Percentiles rank a stretch among this genome's conserved stretches.
These are phyloP conservation scores for Ranitomeya imitator DNA, from an alignment of 2,113 vertebrate species.

Conservation along the genomic window DNA sequence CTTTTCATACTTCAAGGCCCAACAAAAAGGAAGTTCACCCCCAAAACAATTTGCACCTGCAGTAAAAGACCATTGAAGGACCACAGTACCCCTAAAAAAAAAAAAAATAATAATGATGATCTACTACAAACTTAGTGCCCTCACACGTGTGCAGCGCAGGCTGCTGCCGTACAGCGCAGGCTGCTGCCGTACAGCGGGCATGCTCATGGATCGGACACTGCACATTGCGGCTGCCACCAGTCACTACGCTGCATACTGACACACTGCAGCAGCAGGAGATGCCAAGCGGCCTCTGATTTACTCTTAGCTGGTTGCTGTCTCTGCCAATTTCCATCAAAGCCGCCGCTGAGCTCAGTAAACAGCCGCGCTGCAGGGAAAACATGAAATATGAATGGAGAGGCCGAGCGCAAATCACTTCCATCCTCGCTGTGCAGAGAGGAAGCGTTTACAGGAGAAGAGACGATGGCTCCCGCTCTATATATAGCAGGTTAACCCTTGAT, in stretches of 20 bases:
- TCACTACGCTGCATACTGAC: slow-evolving; percentile 11
- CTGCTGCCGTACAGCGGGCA: background rate
- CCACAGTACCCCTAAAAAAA: too few relatives aligned
- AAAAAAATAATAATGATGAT: too few relatives aligned
- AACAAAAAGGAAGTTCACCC: too few relatives aligned
- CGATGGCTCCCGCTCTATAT: background rate
- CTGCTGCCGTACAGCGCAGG: too few relatives aligned
- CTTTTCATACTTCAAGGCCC: too few relatives aligned
- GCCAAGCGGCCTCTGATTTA: slow-evolving; percentile 39
- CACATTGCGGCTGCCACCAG: background rate
- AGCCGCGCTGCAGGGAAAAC: slow-evolving; percentile 54
- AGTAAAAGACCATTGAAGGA: too few relatives aligned
- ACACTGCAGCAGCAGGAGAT: slow-evolving; percentile 17
- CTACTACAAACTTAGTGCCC: too few relatives aligned
- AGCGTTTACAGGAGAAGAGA: slow-evolving; percentile 1
- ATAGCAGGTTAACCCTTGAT: slow-evolving; percentile 14
- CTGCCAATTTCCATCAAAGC: slow-evolving; percentile 57
- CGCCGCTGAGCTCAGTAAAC: slow-evolving; percentile 46
- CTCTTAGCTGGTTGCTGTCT: slow-evolving; percentile 56
- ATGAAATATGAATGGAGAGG: slow-evolving; percentile 57
- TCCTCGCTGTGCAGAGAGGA: slow-evolving; percentile 24
- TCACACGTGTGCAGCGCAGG: too few relatives aligned
- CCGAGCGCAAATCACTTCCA: slow-evolving; percentile 48
- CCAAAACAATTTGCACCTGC: too few relatives aligned
- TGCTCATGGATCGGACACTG: background rate